Conservation (phyloP, 2,113 vertebrate genomes). For the Dissostichus mawsoni region DNA sequence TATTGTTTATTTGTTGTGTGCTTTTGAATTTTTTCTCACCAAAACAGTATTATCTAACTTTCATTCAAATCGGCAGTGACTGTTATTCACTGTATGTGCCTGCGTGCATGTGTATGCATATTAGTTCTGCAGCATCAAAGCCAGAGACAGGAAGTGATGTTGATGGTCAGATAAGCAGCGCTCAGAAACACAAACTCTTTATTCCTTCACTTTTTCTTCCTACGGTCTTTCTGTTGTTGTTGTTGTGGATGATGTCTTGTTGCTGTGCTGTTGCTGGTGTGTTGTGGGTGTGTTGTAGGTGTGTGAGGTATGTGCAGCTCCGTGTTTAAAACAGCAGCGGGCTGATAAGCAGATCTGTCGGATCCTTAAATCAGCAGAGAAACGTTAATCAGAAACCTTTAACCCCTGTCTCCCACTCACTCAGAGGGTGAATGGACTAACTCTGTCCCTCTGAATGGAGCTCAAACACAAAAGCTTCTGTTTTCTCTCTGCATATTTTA, state of each 20-base stretch:
- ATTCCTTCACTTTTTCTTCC: neutral
- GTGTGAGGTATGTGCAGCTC: conserved; percentile 32
- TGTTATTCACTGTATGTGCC: neutral
- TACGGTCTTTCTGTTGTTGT: neutral
- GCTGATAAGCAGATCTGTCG: conserved; percentile 31
- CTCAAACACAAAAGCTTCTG: neutral
- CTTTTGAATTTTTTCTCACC: neutral
- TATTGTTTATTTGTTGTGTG: neutral
- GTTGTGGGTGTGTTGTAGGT: conserved; percentile 30
- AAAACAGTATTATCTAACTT: neutral
- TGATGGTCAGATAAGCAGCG: conserved; percentile 62
- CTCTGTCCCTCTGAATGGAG: conserved; percentile 36
- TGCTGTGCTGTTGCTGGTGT: neutral
- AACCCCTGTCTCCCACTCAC: conserved; percentile 50
- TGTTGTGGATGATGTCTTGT: neutral
- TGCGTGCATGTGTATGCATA: conserved; percentile 5
- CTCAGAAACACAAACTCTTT: conserved; percentile 30
- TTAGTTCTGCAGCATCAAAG: conserved; percentile 53
- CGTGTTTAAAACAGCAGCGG: conserved; percentile 52
- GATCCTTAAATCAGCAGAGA: conserved; percentile 52
- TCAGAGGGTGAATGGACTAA: neutral
- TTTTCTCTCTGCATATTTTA: conserved; percentile 35
- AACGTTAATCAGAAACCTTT: conserved; percentile 40
- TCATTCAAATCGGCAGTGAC: neutral
- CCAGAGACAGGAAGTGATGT: conserved; percentile 66